phyloP scores from a whole-genome alignment of 1,140 invertebrate species.

The Eumaeus atala region DNA sequence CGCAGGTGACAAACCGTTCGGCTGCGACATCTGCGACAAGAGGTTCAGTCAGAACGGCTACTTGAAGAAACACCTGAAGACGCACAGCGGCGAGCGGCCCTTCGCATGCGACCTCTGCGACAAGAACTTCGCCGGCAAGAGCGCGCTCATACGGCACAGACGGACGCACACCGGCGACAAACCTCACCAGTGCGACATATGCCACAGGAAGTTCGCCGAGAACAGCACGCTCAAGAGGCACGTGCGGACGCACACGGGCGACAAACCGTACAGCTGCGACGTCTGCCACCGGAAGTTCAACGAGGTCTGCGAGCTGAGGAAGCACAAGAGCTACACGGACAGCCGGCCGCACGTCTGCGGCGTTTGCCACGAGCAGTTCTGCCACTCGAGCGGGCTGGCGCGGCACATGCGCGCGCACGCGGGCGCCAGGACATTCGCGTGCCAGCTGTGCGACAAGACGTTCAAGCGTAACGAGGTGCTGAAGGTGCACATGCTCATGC shows the following conservation, averaged over 20 bases:
- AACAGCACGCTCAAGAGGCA: background rate
- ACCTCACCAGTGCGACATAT: background rate
- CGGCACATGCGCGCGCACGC: background rate
- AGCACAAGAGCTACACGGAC: background rate
- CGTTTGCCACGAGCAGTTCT: background rate
- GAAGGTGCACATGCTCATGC: background rate
- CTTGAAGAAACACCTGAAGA: background rate
- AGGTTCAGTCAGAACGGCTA: background rate
- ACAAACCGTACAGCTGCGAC: background rate
- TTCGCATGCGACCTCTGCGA: background rate
- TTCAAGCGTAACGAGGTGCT: background rate
- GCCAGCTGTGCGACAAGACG: background rate
- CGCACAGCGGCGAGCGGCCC: background rate
- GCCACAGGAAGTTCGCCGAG: background rate
- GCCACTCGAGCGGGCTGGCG: background rate
- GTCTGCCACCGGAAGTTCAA: background rate
- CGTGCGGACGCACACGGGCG: background rate
- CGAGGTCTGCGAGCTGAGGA: background rate
- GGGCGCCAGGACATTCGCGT: background rate
- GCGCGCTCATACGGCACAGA: background rate
- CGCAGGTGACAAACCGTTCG: background rate
- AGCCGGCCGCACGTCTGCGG: background rate
- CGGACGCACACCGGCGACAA: background rate
- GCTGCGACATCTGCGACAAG: background rate
- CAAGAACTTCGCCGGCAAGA: background rate